Percentiles rank a stretch among this genome's conserved stretches.
Evolutionary conservation across 1,140 invertebrate species (phyloP).

Genomic region (Ostrea denselamellosa): DNA sequence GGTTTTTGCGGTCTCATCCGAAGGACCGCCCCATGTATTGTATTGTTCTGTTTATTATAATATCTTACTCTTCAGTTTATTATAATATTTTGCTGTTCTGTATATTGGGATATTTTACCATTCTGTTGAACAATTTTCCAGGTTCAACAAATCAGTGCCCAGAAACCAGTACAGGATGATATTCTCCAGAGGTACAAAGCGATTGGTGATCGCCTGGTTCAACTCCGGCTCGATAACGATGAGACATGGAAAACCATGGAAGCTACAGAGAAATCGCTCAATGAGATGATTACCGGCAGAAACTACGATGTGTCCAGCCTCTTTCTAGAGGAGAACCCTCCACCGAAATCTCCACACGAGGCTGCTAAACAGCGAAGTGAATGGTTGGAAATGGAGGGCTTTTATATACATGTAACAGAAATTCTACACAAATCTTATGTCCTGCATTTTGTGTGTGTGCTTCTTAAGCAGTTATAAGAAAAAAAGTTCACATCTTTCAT

Average conservation of each 20-base stretch:
- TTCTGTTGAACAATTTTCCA: slow-evolving; percentile 50
- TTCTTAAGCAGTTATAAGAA: too few species aligned
- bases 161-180: slow-evolving; percentile 86
- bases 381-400: slow-evolving; percentile 91
- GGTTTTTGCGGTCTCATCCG: too few species aligned
- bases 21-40: too few species aligned
- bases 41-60: too few species aligned
- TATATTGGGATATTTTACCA: too few species aligned
- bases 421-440: too few species aligned
- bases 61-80: too few species aligned
- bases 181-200: slow-evolving; percentile 89
- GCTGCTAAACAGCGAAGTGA: slow-evolving; percentile 85
- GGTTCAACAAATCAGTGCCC: slow-evolving; percentile 79
- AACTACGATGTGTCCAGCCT: slow-evolving; percentile 87
- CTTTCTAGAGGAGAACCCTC: slow-evolving; percentile 82
- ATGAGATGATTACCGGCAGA: slow-evolving; percentile 89
- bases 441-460: neutral
- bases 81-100: too few species aligned
- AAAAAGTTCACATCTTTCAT: too few species aligned
- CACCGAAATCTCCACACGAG: slow-evolving; percentile 74
- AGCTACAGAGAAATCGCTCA: slow-evolving; percentile 92
- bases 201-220: slow-evolving; percentile 88
- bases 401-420: slow-evolving; percentile 86
- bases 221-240: slow-evolving; percentile 92
- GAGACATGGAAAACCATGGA: slow-evolving; percentile 96